Base-by-base conservation (phyloP, 2,113 vertebrate genomes). In the Halichoerus grypus region DNA sequence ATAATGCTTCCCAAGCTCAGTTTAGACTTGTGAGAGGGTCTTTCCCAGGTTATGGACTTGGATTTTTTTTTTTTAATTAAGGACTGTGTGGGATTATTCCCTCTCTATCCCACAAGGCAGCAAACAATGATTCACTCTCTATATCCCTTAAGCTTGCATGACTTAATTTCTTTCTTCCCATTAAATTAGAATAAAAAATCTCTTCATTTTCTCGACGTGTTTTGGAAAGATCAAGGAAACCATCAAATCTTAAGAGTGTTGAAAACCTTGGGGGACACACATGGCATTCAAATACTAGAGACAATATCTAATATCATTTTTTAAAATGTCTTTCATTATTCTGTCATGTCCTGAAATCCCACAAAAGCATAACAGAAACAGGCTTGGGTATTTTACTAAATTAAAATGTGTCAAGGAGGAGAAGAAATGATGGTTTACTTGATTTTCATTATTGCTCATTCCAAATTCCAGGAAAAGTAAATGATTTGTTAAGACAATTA, bases 131-230 rank as follows among this genome's bases (percentile, higher is more conserved):
- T 76, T 84, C 83, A 74, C 74, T 83, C 65, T 95, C 49, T 55
- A 33, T 28, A 82, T 92, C 88, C 88, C 96, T 95, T 95, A 95
- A 95, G 96, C 80, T 85, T 88, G 59, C 63, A 71, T 80, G 67
- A 77, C 84, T 96, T 97, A 92, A 97, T 97, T 97, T 96, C 93
- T 95, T 97, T 96, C 92, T 91, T 80, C 86, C 63, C 39, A 77
- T 94, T 97, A 97, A 95, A 96, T 97, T 97, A 88, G 87, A 96
- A 96, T 93, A 65, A 96, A 97, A 97, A 94, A 79, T 84, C 61
- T 87, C 63, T 91, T 94, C 86, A 63, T 96, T 94, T 97, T 76
- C 84, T 95, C 88, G 36, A 88, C 87, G 94, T 74, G n/a, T 65
- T 96, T 97, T 95, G 80, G 76, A 90, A 97, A 88, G 26, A 96